These are phyloP conservation scores for Portevinia maculata DNA, from an alignment of 2,888 invertebrate genomes.

Conservation along the genomic window DNA sequence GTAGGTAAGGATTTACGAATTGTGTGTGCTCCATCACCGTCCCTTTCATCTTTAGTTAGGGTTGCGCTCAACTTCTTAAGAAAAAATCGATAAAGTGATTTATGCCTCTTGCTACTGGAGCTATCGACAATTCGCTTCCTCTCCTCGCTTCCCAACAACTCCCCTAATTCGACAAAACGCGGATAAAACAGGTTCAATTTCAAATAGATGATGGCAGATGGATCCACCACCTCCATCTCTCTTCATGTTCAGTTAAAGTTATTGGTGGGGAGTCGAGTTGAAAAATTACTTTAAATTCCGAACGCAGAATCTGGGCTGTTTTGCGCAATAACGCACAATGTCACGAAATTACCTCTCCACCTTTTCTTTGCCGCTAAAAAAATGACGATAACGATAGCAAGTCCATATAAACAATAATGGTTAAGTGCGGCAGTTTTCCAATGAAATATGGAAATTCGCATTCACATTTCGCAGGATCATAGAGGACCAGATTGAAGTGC, in stretches of 20 bases:
- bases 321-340: slow-evolving; percentile 30
- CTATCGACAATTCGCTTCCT: slow-evolving; percentile 23
- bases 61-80: slow-evolving; percentile 9
- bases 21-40: slow-evolving; percentile 41
- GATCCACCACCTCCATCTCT: neutral
- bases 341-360: slow-evolving; percentile 25
- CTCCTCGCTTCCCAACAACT: neutral
- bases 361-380: neutral
- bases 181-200: slow-evolving; percentile 43
- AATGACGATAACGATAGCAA: slow-evolving; percentile 17
- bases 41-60: slow-evolving; percentile 15
- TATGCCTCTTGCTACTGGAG: slow-evolving; percentile 34
- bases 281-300: slow-evolving; percentile 41
- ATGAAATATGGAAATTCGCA: slow-evolving; percentile 51
- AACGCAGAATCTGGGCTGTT: slow-evolving; percentile 22
- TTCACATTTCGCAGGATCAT: slow-evolving; percentile 21
- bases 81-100: slow-evolving; percentile 55
- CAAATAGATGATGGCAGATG: slow-evolving; percentile 36
- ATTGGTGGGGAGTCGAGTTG: neutral
- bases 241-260: slow-evolving; percentile 10
- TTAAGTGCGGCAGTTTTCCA: slow-evolving; percentile 37
- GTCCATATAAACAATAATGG: slow-evolving; percentile 38
- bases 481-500: slow-evolving; percentile 21
- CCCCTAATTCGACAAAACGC: neutral
- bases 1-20: slow-evolving; percentile 55